phyloP scores from a whole-genome alignment of 1,140 invertebrate genomes.

The Drosophila rufa region DNA sequence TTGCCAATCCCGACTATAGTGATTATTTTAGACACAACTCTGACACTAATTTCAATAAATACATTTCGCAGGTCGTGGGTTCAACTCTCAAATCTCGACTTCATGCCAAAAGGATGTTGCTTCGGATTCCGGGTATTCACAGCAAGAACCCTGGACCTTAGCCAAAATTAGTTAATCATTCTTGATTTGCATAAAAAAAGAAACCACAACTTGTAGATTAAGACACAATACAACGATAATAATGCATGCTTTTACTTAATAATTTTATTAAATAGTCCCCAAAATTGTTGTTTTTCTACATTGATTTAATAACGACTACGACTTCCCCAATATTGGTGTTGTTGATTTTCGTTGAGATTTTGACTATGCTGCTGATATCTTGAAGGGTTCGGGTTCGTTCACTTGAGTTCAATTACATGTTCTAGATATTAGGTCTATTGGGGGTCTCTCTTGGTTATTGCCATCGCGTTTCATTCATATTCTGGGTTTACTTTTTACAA shows the following conservation, averaged over 20 bases:
- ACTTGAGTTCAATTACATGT: conserved; percentile 33
- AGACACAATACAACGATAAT: conserved; percentile 1
- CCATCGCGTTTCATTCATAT: conserved; percentile 27
- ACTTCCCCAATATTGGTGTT: conserved; percentile 53
- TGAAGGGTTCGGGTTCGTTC: conserved; percentile 17
- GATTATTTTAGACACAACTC: too few species aligned
- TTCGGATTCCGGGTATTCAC: background rate
- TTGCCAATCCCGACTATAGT: too few species aligned
- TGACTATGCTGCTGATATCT: conserved; percentile 45
- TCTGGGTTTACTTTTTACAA: conserved; percentile 38
- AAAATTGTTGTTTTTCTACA: conserved; percentile 53
- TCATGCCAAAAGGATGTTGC: background rate
- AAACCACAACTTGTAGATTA: background rate
- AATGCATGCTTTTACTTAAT: conserved; percentile 40
- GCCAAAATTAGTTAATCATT: background rate
- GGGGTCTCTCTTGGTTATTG: conserved; percentile 56
- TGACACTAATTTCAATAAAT: too few species aligned
- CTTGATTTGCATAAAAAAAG: background rate
- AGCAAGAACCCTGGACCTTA: too few species aligned
- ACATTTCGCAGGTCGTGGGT: too few species aligned
- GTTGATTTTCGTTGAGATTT: conserved; percentile 38
- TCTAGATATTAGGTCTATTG: conserved; percentile 41
- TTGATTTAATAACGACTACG: conserved; percentile 58
- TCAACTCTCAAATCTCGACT: background rate
- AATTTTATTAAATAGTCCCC: conserved; percentile 66